Conservation (phyloP, 2,113 vertebrate species). For the Ancistrus triradiatus region DNA sequence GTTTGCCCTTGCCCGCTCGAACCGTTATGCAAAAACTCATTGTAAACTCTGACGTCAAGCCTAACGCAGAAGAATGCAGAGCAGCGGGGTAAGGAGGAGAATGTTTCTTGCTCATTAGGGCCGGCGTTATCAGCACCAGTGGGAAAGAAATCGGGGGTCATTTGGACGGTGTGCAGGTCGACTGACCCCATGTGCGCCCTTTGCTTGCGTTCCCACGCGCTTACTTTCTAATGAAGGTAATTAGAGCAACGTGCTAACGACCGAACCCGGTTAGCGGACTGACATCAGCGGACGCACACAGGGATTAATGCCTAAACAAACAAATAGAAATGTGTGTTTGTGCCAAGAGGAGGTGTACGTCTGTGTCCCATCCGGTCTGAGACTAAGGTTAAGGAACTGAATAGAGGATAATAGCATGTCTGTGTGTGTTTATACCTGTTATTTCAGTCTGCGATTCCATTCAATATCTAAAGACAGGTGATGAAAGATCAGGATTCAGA, state of each 20-base stretch:
- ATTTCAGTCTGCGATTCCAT: not conserved
- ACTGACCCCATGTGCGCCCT: conserved; percentile 58
- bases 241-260: conserved; percentile 52
- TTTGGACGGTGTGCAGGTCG: conserved; percentile 61
- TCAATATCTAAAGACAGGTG: conserved; percentile 17
- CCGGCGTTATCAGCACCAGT: conserved; percentile 58
- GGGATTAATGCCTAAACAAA: conserved; percentile 10
- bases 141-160: conserved; percentile 63
- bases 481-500: conserved; percentile 19
- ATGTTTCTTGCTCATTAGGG: conserved; percentile 63
- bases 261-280: not conserved
- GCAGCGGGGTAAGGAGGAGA: not conserved
- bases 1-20: not conserved
- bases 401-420: conserved; percentile 1
- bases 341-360: conserved; percentile 7
- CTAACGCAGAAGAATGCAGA: conserved; percentile 25
- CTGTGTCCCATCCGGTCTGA: conserved; percentile 7
- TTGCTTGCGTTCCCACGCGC: conserved; percentile 64
- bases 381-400: conserved; percentile 8
- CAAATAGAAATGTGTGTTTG: not conserved
- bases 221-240: conserved; percentile 59
- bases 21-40: conserved; percentile 21
- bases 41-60: conserved; percentile 78
- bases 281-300: not conserved
- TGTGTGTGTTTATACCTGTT: conserved; percentile 14